Percentiles rank a stretch among this genome's conserved stretches.
Conservation (phyloP, 1,140 invertebrate genomes). For the Zaprionus nigranus region DNA sequence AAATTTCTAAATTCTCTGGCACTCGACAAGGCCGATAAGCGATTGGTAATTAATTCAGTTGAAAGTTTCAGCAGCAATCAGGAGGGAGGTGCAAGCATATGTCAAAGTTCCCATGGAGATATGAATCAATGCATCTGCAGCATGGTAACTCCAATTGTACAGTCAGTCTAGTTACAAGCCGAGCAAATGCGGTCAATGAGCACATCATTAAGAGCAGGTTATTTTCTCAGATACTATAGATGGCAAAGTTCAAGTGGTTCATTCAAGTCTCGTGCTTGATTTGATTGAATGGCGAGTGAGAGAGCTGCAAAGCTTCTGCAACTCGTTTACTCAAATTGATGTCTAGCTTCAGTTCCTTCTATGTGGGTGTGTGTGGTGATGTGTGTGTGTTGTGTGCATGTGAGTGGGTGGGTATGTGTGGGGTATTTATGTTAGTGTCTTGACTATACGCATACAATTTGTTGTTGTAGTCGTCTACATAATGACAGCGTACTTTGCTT, state of each 20-base stretch:
- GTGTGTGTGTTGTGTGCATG: conserved; percentile 12
- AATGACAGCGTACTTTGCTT: conserved; percentile 64
- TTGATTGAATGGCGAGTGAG: conserved; percentile 57
- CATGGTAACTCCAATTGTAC: conserved; percentile 2
- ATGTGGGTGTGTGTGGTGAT: conserved; percentile 5
- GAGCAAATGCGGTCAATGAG: conserved; percentile 47
- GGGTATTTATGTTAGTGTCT: conserved; percentile 63
- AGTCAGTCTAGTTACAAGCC: conserved; percentile 1
- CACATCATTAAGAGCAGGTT: conserved; percentile 49
- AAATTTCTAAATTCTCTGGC: conserved; percentile 1
- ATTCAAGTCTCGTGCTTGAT: conserved; percentile 36
- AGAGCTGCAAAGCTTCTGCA: conserved; percentile 40
- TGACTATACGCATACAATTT: conserved; percentile 55
- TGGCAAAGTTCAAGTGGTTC: conserved; percentile 43
- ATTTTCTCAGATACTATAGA: conserved; percentile 12
- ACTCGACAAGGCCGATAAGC: conserved; percentile 19
- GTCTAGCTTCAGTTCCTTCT: conserved; percentile 22
- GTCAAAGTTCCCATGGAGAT: conserved; percentile 16
- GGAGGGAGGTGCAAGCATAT: conserved; percentile 12
- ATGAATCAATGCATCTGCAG: conserved; percentile 12
- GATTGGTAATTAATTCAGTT: conserved; percentile 45
- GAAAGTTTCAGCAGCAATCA: conserved; percentile 4
- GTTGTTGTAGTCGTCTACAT: conserved; percentile 41
- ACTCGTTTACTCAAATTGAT: conserved; percentile 45
- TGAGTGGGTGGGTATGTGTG: conserved; percentile 6